Conservation (phyloP, 2,113 vertebrate genomes). For the Ammodytes dubius region DNA sequence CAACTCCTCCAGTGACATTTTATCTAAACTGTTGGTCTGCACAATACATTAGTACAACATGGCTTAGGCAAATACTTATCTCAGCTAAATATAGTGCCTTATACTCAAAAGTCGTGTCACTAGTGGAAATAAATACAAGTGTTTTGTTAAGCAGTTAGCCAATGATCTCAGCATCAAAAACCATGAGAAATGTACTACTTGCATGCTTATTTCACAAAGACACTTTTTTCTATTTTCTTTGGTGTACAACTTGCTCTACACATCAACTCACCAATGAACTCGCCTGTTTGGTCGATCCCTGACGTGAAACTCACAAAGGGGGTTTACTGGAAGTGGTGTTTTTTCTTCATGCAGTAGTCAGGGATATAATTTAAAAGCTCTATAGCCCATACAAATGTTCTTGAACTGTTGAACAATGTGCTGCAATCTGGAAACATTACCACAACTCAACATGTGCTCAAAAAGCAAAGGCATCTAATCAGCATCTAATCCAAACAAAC, state of each 20-base stretch:
- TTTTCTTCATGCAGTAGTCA: too few relatives aligned
- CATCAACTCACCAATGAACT: too few relatives aligned
- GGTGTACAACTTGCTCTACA: too few relatives aligned
- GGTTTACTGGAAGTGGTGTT: too few relatives aligned
- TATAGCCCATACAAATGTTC: not conserved
- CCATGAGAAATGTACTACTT: too few relatives aligned
- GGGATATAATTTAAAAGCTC: too few relatives aligned
- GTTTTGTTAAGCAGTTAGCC: not conserved
- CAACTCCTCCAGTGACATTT: constrained; percentile 23
- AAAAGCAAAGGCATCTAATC: constrained; percentile 16
- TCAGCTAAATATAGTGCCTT: not conserved
- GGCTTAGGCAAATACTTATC: not conserved
- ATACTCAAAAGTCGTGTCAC: not conserved
- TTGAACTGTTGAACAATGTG: not conserved
- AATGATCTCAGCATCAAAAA: not conserved
- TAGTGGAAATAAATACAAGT: not conserved
- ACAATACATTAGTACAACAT: not conserved
- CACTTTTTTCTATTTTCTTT: too few relatives aligned
- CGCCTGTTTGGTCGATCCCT: too few relatives aligned
- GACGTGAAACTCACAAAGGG: too few relatives aligned
- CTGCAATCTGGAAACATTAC: not conserved
- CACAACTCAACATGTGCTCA: not conserved
- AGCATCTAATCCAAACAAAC: constrained; percentile 24
- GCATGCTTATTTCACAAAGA: too few relatives aligned
- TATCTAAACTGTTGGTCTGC: constrained; percentile 11